Percentiles rank a stretch among this genome's conserved stretches.
Conservation (phyloP, 2,113 vertebrate species). For the Camelus bactrianus region DNA sequence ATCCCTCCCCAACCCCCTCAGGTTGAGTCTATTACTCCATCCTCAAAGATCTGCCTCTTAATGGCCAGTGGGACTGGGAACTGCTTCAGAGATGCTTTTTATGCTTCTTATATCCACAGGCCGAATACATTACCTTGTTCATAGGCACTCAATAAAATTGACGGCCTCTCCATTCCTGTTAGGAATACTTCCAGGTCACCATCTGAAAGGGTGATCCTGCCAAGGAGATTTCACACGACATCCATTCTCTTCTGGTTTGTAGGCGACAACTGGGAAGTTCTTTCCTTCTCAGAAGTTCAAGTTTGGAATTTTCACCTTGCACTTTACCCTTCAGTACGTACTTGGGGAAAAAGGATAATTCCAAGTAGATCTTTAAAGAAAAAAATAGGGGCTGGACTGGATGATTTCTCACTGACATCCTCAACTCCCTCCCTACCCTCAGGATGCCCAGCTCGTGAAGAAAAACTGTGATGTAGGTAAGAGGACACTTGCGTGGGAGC, state of each 20-base stretch:
- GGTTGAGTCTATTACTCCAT: neutral
- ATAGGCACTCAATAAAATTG: neutral
- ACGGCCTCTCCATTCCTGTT: neutral
- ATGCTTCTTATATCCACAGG: neutral
- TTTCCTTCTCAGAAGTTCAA: neutral
- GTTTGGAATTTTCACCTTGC: neutral
- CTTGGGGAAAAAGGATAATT: neutral
- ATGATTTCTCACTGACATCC: neutral
- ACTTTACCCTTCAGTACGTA: neutral
- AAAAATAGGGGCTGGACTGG: neutral
- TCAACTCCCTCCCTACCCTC: neutral
- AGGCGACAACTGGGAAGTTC: neutral
- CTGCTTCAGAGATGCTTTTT: neutral
- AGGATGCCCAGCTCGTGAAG: neutral
- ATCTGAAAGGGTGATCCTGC: neutral
- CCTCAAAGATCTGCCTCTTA: neutral
- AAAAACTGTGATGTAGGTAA: neutral
- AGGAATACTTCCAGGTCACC: neutral
- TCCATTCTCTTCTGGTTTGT: neutral
- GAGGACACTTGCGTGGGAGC: neutral
- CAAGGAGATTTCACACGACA: neutral
- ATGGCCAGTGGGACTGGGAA: neutral
- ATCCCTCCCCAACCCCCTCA: neutral
- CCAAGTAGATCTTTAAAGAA: conserved; percentile 2
- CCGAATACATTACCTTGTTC: neutral